Conservation (phyloP, 2,113 vertebrate species). For the Irena cyanogastra region DNA sequence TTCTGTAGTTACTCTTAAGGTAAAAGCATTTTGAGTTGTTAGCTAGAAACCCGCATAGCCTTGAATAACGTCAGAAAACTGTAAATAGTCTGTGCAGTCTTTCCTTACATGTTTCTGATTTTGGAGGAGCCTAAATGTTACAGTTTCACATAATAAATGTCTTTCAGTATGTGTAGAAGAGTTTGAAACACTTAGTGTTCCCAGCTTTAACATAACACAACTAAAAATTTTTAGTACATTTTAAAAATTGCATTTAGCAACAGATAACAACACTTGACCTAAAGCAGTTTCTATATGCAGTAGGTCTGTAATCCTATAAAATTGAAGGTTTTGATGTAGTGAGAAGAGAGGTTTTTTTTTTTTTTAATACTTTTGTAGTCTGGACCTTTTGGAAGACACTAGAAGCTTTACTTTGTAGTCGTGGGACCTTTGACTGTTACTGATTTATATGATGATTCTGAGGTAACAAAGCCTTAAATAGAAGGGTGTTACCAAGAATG, state of each 20-base stretch:
- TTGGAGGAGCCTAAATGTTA: neutral
- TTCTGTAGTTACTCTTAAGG: neutral
- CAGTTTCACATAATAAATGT: neutral
- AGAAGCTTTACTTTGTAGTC: neutral
- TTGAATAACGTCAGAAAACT: neutral
- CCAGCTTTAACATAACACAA: neutral
- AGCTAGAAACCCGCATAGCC: neutral
- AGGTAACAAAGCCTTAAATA: neutral
- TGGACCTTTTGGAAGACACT: accelerated
- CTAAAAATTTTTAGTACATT: neutral
- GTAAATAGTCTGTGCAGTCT: neutral
- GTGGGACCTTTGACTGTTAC: neutral
- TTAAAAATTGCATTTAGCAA: neutral
- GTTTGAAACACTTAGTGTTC: neutral
- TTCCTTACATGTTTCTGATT: neutral
- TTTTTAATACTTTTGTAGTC: neutral
- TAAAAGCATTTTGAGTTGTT: neutral
- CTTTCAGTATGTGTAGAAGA: neutral
- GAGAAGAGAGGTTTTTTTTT: neutral
- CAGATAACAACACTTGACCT: neutral
- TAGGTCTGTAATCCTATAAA: neutral
- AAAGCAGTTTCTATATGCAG: neutral
- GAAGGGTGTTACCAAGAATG: accelerated
- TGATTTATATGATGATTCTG: neutral
- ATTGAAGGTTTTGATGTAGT: neutral